Conservation (phyloP, 2,113 vertebrate genomes). For the Prolemur simus region DNA sequence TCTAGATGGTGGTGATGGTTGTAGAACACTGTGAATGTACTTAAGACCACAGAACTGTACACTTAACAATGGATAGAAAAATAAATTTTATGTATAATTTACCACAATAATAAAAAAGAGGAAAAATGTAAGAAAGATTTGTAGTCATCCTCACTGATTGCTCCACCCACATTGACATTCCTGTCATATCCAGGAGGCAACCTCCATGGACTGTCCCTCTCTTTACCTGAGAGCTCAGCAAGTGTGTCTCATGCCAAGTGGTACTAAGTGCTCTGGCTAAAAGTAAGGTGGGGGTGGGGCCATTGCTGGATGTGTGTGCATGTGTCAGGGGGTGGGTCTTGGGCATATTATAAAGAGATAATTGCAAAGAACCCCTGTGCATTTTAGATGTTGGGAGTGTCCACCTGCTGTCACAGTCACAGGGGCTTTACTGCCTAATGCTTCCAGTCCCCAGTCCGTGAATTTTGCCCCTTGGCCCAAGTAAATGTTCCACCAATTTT, state of each 20-base stretch:
- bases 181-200: accelerated
- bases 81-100: neutral
- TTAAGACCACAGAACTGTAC: neutral
- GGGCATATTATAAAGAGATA: neutral
- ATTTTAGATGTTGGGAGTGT: neutral
- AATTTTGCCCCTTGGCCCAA: neutral
- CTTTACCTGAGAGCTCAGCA: neutral
- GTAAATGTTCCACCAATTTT: neutral
- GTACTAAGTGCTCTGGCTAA: neutral
- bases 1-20: neutral
- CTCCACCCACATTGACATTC: neutral
- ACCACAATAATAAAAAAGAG: neutral
- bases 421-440: neutral
- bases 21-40: neutral
- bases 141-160: neutral
- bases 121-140: neutral
- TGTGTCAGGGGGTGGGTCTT: neutral
- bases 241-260: neutral
- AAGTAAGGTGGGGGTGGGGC: neutral
- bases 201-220: neutral
- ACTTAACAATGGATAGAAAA: neutral
- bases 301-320: neutral
- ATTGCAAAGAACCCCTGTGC: neutral
- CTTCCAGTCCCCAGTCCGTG: neutral
- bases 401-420: neutral